Evolutionary conservation across 2,888 invertebrate genomes (phyloP), one percentile per base, ranked within the genome.

Genomic region (Scrobipalpa atriplicella): DNA sequence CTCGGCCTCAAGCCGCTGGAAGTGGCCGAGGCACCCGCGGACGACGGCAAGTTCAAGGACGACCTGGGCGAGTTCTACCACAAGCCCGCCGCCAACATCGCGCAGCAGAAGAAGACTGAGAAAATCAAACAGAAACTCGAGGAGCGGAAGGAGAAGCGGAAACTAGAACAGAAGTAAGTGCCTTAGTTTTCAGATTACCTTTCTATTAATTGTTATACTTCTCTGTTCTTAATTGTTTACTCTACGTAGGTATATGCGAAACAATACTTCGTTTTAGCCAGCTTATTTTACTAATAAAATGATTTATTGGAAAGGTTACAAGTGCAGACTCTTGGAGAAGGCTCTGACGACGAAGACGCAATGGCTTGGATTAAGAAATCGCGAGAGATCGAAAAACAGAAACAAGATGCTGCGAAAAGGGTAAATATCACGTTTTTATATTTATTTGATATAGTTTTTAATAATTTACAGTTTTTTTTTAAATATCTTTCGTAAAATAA

Each of bases 1-100:
- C 94, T 99, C 29, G 99, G 99, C 0, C 92, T 99, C 43, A 98
- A 98, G 81, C 99, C 99, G 0, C 90, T 99, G 3, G 96, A 98
- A 77, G 36, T 62, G 43, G 0, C 62, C 1, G 62, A 62, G 21
- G 62, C 41, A 6, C 62, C 62, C 18, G 18, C 77, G 87, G 92
- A 89, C 29, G 93, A 91, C 69, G 93, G 90, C 71, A 93, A 93
- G 73, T 85, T 93, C 73, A 93, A 91, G 67, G 94, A 93, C 69
- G 94, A 94, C 75, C 85, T 93, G 85, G 97, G 97, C 64, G 97
- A 97, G 81, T 97, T 97, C 90, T 95, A 97, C 79, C 97, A 98
- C 85, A 96, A 96, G 86, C 97, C 97, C 19, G 97, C 97, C 38
- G 94, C 94, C 70, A 97, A 97, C 87, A 90, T 96, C 64, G 93